These are phyloP conservation scores for Coregonus ussuriensis DNA, from an alignment of 2,797 vertebrate genomes.

Conservation along the genomic window DNA sequence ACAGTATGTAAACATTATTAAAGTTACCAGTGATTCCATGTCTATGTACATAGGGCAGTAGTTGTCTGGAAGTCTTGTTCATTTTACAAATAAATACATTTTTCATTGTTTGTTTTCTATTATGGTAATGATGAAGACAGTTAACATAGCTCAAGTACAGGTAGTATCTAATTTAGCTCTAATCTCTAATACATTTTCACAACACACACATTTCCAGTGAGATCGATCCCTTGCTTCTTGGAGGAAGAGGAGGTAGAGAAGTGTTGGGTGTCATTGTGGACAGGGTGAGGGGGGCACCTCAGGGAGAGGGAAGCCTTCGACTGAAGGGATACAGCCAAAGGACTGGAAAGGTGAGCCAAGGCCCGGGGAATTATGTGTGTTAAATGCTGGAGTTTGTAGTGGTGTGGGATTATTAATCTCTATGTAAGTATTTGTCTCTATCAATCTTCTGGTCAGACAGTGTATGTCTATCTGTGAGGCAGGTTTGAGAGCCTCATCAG, in stretches of 20 bases:
- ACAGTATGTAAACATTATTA: too few relatives aligned
- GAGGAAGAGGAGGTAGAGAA: not conserved
- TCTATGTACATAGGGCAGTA: not conserved
- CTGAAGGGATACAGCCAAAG: constrained; percentile 54
- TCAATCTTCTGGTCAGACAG: not conserved
- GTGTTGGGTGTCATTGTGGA: constrained; percentile 52
- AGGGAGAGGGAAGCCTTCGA: constrained; percentile 43
- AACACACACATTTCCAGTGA: not conserved
- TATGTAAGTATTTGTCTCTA: not conserved
- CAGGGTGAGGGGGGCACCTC: constrained; percentile 48
- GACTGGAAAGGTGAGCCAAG: constrained; percentile 44
- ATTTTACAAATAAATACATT: not conserved
- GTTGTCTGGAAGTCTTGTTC: not conserved
- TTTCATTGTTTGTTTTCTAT: too few relatives aligned
- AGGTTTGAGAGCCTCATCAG: not conserved
- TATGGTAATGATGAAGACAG: too few relatives aligned
- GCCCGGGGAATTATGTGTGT: not conserved
- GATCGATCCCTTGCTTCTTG: constrained; percentile 1
- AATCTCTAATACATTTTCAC: not conserved
- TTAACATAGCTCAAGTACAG: too few relatives aligned
- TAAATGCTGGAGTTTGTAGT: too few relatives aligned
- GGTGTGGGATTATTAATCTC: not conserved
- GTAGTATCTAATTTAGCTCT: too few relatives aligned
- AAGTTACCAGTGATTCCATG: too few relatives aligned
- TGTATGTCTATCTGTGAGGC: not conserved